Conservation (phyloP, 2,888 invertebrate species). For the Micoletzkya japonica region DNA sequence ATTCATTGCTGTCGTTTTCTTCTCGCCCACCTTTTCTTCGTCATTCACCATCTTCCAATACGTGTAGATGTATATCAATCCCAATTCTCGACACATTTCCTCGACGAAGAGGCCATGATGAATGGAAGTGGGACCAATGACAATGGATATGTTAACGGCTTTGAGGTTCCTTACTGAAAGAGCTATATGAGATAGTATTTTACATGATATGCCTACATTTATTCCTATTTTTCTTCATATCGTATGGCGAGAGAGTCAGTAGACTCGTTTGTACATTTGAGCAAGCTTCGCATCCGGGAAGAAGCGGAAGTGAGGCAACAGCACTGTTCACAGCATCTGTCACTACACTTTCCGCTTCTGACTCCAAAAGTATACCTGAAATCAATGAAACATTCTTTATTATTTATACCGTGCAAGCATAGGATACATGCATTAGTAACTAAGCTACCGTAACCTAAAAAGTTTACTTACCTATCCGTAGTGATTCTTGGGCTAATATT, state of each 20-base stretch:
- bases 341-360: not conserved
- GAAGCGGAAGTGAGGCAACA: constrained; percentile 13
- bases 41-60: constrained; percentile 26
- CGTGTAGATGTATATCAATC: constrained; percentile 39
- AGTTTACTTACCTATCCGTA: too few relatives aligned
- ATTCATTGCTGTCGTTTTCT: not conserved
- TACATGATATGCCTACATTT: not conserved
- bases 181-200: not conserved
- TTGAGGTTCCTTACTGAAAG: constrained; percentile 40
- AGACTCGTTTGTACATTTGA: constrained; percentile 27
- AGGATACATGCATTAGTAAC: too few relatives aligned
- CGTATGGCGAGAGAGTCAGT: constrained; percentile 3
- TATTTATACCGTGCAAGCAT: not conserved
- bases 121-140: constrained; percentile 46
- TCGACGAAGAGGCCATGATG: constrained; percentile 45
- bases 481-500: too few relatives aligned
- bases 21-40: not conserved
- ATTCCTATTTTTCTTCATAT: not conserved
- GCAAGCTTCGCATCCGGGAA: constrained; percentile 2
- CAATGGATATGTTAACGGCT: constrained; percentile 35
- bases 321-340: constrained; percentile 5
- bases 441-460: too few relatives aligned
- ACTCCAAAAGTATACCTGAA: constrained; percentile 12
- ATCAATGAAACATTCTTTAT: not conserved
- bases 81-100: constrained; percentile 41